phyloP scores from a whole-genome alignment of 2,113 vertebrate genomes.

The Dipodomys spectabilis region DNA sequence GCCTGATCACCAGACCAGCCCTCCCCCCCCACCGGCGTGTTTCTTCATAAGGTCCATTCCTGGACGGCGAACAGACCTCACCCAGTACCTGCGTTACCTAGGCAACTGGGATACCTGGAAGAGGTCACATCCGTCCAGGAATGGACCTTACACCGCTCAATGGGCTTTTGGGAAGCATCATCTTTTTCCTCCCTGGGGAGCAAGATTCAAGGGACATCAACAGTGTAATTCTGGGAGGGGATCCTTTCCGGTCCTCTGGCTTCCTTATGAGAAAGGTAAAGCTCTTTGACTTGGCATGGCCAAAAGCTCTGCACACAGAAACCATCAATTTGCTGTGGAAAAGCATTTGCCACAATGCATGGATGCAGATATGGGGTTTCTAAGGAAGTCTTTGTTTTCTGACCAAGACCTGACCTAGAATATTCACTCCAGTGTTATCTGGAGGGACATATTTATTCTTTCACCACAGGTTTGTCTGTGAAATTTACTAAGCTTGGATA shows the following conservation, averaged over 20 bases:
- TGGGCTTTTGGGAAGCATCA: not conserved
- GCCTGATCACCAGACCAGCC: not conserved
- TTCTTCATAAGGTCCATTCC: no score
- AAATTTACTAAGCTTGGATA: slow-evolving; percentile 3
- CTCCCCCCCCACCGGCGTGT: not conserved
- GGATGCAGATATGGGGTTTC: not conserved
- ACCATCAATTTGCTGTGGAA: not conserved
- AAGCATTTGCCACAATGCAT: not conserved
- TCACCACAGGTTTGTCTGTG: not conserved
- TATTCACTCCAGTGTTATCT: not conserved
- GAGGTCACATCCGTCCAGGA: no score
- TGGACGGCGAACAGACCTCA: no score
- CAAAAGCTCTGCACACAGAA: slow-evolving; percentile 10
- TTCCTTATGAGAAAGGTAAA: not conserved
- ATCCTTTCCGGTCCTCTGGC: not conserved
- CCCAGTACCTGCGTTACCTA: no score
- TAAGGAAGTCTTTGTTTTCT: not conserved
- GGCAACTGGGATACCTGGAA: no score
- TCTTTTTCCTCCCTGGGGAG: not conserved
- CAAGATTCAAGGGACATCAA: not conserved
- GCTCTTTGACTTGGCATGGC: not conserved
- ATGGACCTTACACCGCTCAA: no score
- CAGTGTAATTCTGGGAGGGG: not conserved
- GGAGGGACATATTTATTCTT: not conserved
- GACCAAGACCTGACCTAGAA: not conserved